These are phyloP conservation scores for Nothoprocta pentlandii DNA, from an alignment of 2,113 vertebrate species.

Conservation along the genomic window DNA sequence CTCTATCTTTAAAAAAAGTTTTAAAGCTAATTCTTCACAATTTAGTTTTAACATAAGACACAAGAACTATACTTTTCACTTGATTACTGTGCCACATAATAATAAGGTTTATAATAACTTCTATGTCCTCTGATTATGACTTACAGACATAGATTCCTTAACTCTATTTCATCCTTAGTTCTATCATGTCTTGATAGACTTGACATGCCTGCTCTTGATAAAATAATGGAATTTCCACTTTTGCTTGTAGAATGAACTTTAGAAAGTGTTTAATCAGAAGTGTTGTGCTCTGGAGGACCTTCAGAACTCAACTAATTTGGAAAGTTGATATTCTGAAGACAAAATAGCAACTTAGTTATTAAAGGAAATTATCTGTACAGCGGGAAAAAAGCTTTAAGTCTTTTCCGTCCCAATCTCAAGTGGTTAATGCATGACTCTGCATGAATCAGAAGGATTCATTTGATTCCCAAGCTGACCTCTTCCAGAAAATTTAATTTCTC, in stretches of 20 bases:
- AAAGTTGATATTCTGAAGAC: slow-evolving; percentile 76
- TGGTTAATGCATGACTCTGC: slow-evolving; percentile 81
- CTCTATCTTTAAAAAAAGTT: slow-evolving; percentile 20
- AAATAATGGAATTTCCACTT: slow-evolving; percentile 71
- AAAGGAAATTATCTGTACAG: slow-evolving; percentile 77
- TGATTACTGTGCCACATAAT: slow-evolving; percentile 12
- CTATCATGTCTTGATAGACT: slow-evolving; percentile 47
- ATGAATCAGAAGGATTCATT: slow-evolving; percentile 77
- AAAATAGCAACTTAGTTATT: slow-evolving; percentile 74
- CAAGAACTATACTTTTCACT: slow-evolving; percentile 1
- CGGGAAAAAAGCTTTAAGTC: slow-evolving; percentile 63
- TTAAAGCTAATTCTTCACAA: neutral
- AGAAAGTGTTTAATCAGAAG: slow-evolving; percentile 76
- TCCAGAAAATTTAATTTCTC: slow-evolving; percentile 74
- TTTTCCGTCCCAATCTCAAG: slow-evolving; percentile 76
- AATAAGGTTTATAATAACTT: slow-evolving; percentile 67
- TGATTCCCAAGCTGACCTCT: slow-evolving; percentile 70
- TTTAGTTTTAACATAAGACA: neutral
- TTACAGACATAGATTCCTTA: slow-evolving; percentile 19
- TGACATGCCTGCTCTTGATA: slow-evolving; percentile 62
- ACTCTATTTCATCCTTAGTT: neutral
- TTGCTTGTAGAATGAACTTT: slow-evolving; percentile 60
- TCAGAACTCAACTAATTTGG: slow-evolving; percentile 74
- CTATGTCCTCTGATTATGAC: slow-evolving; percentile 28
- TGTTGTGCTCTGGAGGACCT: slow-evolving; percentile 69